These are phyloP conservation scores for Orchestia grillus DNA, from an alignment of 1,140 invertebrate species.

Conservation along the genomic window DNA sequence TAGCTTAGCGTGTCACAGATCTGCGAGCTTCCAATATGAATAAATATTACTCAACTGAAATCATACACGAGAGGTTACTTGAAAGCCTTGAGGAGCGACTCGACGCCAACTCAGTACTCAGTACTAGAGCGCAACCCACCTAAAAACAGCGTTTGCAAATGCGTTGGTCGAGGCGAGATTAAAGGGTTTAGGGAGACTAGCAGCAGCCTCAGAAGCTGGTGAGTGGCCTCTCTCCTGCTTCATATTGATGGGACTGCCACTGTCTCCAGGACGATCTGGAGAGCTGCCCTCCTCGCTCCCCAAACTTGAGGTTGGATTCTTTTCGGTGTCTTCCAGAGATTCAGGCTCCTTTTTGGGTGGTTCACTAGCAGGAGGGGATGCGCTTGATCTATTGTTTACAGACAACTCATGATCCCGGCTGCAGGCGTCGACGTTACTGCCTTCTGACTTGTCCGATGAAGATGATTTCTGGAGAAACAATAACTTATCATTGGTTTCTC, in stretches of 20 bases:
- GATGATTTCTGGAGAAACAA: background rate
- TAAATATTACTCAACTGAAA: background rate
- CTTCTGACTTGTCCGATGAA: background rate
- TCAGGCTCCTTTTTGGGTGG: background rate
- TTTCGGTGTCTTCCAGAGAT: background rate
- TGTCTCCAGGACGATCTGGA: conserved; percentile 11
- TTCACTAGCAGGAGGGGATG: background rate
- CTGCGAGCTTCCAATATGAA: background rate
- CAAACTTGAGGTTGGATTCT: background rate
- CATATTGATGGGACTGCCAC: conserved; percentile 47
- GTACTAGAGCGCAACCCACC: background rate
- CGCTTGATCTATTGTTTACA: background rate
- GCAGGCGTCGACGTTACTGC: background rate
- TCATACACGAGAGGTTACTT: background rate
- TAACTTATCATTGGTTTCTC: background rate
- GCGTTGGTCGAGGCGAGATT: conserved; percentile 36
- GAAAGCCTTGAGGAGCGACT: no score
- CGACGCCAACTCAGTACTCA: background rate
- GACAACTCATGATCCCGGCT: background rate
- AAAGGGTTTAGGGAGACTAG: background rate
- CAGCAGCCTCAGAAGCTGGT: background rate
- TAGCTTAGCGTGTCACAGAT: background rate
- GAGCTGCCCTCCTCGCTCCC: background rate
- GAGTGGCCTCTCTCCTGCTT: conserved; percentile 35
- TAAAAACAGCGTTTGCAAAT: conserved; percentile 34